These are phyloP conservation scores for Cherax quadricarinatus DNA, from an alignment of 1,140 invertebrate species.

Conservation along the genomic window DNA sequence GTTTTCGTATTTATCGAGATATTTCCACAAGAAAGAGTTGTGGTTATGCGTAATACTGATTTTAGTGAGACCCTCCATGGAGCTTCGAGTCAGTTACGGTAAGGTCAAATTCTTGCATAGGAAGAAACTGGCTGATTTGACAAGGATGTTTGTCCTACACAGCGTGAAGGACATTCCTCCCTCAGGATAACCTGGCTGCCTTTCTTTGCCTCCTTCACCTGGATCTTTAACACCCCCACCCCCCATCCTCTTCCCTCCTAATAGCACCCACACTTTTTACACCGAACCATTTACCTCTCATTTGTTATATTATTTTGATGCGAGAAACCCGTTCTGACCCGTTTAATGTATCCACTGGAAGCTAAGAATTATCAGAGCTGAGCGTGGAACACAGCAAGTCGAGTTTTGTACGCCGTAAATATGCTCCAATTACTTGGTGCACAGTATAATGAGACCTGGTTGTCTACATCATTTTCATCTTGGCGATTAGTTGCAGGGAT, in stretches of 20 bases:
- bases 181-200: no score
- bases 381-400: neutral
- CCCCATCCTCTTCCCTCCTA: neutral
- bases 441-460: neutral
- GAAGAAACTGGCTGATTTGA: no score
- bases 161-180: no score
- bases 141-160: no score
- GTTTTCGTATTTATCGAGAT: no score
- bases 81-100: no score
- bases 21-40: no score
- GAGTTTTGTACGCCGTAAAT: neutral
- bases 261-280: neutral
- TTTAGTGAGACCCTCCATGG: no score
- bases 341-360: neutral
- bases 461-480: neutral
- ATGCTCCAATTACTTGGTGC: constrained; percentile 32
- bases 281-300: constrained; percentile 9
- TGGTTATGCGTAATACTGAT: no score
- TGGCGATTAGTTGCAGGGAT: neutral
- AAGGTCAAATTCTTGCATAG: no score
- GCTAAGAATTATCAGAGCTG: neutral
- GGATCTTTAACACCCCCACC: neutral
- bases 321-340: constrained; percentile 14
- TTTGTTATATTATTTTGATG: constrained; percentile 42
- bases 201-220: neutral